Percentiles rank a stretch among this genome's conserved stretches.
phyloP scores from a whole-genome alignment of 2,888 invertebrate species.

The Amiota minor region DNA sequence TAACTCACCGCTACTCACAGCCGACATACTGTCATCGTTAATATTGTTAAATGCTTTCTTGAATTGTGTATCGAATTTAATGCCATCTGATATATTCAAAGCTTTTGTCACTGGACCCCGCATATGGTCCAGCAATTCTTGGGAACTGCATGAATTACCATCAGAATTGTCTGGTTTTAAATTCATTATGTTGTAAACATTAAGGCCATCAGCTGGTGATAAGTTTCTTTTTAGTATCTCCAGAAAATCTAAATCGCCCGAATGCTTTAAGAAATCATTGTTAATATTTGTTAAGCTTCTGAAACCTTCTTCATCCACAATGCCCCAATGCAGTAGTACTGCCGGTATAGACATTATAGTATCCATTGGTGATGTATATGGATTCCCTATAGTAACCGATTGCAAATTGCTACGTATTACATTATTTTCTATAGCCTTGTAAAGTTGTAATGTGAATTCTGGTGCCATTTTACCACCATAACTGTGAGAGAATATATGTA shows the following conservation, averaged over 20 bases:
- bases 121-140: constrained; percentile 76
- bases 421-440: constrained; percentile 78
- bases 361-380: constrained; percentile 92
- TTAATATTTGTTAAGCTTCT: constrained; percentile 42
- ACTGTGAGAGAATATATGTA: constrained; percentile 91
- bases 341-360: constrained; percentile 88
- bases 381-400: constrained; percentile 83
- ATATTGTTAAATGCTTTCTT: too few relatives aligned
- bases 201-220: too few relatives aligned
- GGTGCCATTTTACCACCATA: constrained; percentile 95
- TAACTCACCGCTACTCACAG: too few relatives aligned
- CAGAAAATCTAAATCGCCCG: too few relatives aligned
- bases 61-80: constrained; percentile 81
- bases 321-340: constrained; percentile 81
- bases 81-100: constrained; percentile 78
- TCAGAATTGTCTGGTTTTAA: too few relatives aligned
- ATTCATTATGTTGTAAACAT: too few relatives aligned
- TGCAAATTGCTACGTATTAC: constrained; percentile 70
- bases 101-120: constrained; percentile 79
- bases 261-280: too few relatives aligned
- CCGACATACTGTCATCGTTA: too few relatives aligned
- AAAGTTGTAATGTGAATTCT: constrained; percentile 79
- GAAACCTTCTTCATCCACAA: constrained; percentile 81
- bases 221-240: too few relatives aligned
- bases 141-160: too few relatives aligned